Percentiles rank a stretch among this genome's conserved stretches.
Conservation (phyloP, 2,113 vertebrate species). For the Cephalopterus ornatus region DNA sequence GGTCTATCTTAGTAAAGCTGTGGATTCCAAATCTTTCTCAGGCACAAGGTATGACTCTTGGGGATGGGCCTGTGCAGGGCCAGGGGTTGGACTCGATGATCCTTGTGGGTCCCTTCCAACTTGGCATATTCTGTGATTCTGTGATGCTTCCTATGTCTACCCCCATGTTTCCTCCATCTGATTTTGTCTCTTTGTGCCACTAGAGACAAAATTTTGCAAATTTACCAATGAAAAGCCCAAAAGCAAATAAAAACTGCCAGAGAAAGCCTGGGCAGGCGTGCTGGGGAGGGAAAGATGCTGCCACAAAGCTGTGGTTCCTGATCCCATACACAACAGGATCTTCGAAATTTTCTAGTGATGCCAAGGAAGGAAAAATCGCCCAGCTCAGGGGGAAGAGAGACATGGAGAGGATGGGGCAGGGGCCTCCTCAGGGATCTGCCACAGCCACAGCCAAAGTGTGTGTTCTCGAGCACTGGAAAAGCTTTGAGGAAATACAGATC, state of each 20-base stretch:
- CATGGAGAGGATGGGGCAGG: fast-evolving
- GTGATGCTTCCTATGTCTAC: fast-evolving
- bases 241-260: neutral
- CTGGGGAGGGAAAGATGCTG: neutral
- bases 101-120: neutral
- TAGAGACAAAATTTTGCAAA: neutral
- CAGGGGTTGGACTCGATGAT: neutral
- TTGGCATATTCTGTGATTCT: neutral
- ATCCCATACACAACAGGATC: fast-evolving
- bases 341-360: too few species aligned
- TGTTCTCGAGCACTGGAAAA: neutral
- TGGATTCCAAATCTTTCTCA: neutral
- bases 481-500: neutral
- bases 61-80: neutral
- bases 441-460: neutral
- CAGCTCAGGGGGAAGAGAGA: neutral
- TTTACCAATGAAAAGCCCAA: neutral
- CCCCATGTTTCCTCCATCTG: fast-evolving
- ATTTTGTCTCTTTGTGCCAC: neutral
- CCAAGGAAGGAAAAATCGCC: neutral
- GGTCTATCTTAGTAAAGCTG: neutral
- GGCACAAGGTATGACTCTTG: neutral
- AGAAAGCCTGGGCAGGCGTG: neutral
- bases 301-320: neutral
- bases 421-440: neutral